Percentiles rank a stretch among this genome's conserved stretches.
Conservation (phyloP, 2,113 vertebrate species). For the Cichladusa arquata region DNA sequence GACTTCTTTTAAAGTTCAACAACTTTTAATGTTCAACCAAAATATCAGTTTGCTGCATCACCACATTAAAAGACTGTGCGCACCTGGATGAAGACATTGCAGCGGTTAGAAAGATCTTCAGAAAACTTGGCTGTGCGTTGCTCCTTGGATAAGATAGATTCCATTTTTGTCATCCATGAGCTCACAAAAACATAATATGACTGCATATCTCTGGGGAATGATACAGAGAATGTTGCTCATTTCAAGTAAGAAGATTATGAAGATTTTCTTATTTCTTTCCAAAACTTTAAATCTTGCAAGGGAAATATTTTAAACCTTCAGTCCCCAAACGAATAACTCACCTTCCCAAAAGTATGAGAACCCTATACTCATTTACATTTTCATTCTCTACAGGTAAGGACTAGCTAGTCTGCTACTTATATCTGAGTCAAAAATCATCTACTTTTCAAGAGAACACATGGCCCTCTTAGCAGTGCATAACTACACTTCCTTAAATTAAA, state of each 20-base stretch:
- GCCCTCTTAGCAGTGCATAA: background rate
- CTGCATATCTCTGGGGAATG: conserved; percentile 89
- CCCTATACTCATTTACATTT: background rate
- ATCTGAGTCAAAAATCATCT: background rate
- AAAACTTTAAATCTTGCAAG: background rate
- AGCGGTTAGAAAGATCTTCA: conserved; percentile 91
- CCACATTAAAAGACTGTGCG: background rate
- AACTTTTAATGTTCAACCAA: background rate
- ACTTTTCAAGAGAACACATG: background rate
- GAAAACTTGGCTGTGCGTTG: conserved; percentile 85
- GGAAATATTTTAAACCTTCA: background rate
- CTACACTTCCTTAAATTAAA: background rate
- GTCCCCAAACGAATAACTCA: background rate
- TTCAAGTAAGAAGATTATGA: background rate
- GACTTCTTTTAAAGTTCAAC: background rate
- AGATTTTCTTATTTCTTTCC: background rate
- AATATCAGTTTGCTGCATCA: background rate
- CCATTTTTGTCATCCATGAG: conserved; percentile 99
- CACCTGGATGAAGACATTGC: conserved; percentile 97
- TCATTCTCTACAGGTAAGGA: background rate
- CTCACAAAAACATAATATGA: conserved; percentile 97
- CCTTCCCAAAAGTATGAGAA: background rate
- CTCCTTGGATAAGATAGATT: conserved; percentile 91
- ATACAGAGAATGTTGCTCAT: background rate
- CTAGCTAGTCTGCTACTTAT: background rate